phyloP scores from a whole-genome alignment of 2,797 vertebrate genomes.

The Mormyrops boulengeri region DNA sequence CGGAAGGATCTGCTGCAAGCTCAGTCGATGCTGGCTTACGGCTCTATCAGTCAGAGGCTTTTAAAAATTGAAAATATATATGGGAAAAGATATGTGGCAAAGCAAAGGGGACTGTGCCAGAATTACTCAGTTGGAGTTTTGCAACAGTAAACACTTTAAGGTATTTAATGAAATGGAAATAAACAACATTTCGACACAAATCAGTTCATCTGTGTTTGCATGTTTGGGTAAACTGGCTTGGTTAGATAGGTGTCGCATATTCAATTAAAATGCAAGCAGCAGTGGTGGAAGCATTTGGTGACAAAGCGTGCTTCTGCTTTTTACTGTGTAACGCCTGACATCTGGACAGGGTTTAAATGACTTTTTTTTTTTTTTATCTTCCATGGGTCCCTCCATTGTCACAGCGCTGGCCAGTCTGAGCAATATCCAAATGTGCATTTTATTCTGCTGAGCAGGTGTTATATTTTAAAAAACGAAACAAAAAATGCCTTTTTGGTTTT shows the following conservation, averaged over 20 bases:
- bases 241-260: conserved; percentile 3
- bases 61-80: conserved; percentile 13
- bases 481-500: not conserved
- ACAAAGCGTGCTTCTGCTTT: not conserved
- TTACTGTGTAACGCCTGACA: not conserved
- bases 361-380: not conserved
- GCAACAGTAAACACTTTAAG: conserved; percentile 4
- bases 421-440: not conserved
- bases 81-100: conserved; percentile 1
- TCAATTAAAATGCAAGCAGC: conserved; percentile 7
- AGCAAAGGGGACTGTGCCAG: not conserved
- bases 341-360: not conserved
- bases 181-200: not conserved
- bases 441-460: not conserved
- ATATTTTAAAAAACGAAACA: not conserved
- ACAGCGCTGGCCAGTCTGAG: not conserved
- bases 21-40: not conserved
- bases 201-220: not conserved
- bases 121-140: not conserved
- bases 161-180: conserved; percentile 7
- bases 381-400: not conserved
- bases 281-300: not conserved
- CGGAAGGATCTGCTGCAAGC: not conserved
- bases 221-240: not conserved
- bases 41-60: conserved; percentile 3